Base-by-base conservation (phyloP, 1,140 invertebrate species). In the Psix sp. region DNA sequence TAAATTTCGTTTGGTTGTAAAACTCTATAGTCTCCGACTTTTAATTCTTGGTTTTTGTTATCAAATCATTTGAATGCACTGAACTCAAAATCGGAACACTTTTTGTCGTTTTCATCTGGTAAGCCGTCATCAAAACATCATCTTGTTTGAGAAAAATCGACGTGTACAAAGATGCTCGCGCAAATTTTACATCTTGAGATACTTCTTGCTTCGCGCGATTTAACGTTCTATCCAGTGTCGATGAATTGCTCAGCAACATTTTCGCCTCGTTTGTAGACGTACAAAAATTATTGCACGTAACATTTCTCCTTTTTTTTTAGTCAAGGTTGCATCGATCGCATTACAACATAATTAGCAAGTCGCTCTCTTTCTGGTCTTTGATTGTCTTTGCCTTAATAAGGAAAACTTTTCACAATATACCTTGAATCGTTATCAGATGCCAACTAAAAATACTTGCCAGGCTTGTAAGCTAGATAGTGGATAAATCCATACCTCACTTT, bases 221-320 rank as follows among this genome's bases (percentile, higher is more conserved):
- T 10, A 77, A 49, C 29, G 71, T 77, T 24, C 74, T 67, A 48
- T 68, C 67, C 29, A 78, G 40, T 14, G 43, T 76, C 13, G 72
- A 78, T 15, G 46, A 57, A 74, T 60, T 54, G 6, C 24, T 17
- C 13, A 42, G 11, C 45, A 43, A 26, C n/a, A 24, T 14, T 59
- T 36, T 49, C 5, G 79, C 76, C 26, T 79, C 15, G 14, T 56
- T 21, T 10, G 57, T 3, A 16, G 62, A 74, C 3, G 72, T 84
- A 54, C 82, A 82, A 54, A 76, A 82, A 42, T 79, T 82, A 20
- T 82, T 77, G 9, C 48, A 77, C 0, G 70, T 84, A 17, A 82
- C 39, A 56, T 59, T 83, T 51, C 60, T 79, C 40, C 76, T 74
- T 9, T 16, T 11, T n/a, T 2, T 49, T 49, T 29, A 67, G 11